Base-by-base conservation (phyloP, 1,140 invertebrate species). In the Sinella curviseta region DNA sequence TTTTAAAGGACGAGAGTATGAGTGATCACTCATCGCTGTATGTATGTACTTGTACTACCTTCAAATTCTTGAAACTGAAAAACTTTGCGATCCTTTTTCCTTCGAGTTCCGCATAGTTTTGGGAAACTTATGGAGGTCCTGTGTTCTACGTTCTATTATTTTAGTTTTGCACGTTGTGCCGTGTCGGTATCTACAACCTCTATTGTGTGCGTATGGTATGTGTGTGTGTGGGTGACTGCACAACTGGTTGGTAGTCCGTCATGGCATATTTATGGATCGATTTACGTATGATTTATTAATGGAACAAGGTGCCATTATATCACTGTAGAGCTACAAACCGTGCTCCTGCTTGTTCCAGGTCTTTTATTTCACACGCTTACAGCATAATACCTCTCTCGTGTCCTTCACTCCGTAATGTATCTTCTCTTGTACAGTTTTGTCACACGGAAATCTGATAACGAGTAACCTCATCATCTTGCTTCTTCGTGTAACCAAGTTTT, bases 221-320 rank as follows among this genome's bases (percentile, higher is more conserved):
- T n/a, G n/a, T n/a, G n/a, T n/a, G n/a, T n/a, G n/a, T n/a, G n/a
- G n/a, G n/a, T n/a, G n/a, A n/a, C n/a, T n/a, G n/a, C n/a, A n/a
- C n/a, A n/a, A n/a, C 3, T 26, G 24, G 12, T 60, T 60, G 57
- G 57, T 8, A 48, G 57, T 60, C 14, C 24, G 57, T 60, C 14
- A 60, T n/a, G 65, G 12, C 12, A 31, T 70, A 31, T 31, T 70
- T 70, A 33, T 70, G 65, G 28, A 70, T 70, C 65, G 65, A 70
- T 70, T 70, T 67, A 73, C 79, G 82, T 80, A 83, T 83, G 83
- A 83, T 83, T 83, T 83, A 83, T 83, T 82, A 82, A 82, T 80
- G 79, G 77, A 80, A 39, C 34, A 75, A 28, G 74, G 74, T 75
- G 26, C 74, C 57, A 26, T 65, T 48, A 48, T 48, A 48, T 12